Evolutionary conservation across 2,888 invertebrate genomes (phyloP).

Genomic region (Meiosimyza platycephala): DNA sequence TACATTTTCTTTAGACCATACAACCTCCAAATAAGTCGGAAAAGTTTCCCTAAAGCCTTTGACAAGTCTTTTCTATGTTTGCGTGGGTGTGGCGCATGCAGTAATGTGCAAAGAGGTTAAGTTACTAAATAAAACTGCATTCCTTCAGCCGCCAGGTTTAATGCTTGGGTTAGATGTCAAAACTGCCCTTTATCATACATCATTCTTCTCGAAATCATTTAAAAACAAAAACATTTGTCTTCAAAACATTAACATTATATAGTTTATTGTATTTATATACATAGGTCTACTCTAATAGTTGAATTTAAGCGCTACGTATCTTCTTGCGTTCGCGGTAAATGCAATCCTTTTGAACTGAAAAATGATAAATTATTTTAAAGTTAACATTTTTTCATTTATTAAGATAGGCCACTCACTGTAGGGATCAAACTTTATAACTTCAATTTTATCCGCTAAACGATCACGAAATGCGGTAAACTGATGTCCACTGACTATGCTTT

Average conservation of each 20-base stretch:
- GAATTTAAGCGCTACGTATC: slow-evolving; percentile 73
- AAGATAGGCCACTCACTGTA: slow-evolving; percentile 73
- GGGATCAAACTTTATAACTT: slow-evolving; percentile 81
- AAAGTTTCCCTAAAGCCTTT: too few relatives aligned
- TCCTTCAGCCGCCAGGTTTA: too few relatives aligned
- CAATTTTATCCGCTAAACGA: slow-evolving; percentile 82
- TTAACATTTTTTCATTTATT: slow-evolving; percentile 11
- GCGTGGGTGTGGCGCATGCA: too few relatives aligned
- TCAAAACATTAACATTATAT: background rate
- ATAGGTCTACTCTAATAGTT: background rate
- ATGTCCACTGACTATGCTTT: slow-evolving; percentile 85
- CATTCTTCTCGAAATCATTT: too few relatives aligned
- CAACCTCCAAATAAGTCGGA: too few relatives aligned
- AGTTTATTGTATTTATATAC: slow-evolving; percentile 16
- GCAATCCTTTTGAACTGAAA: slow-evolving; percentile 77
- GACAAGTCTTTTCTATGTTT: too few relatives aligned
- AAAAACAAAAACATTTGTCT: background rate
- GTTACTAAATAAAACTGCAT: too few relatives aligned
- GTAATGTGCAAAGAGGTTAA: too few relatives aligned
- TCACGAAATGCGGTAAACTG: slow-evolving; percentile 75
- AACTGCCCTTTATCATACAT: too few relatives aligned
- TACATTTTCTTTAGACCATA: too few relatives aligned
- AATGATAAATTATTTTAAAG: slow-evolving; percentile 32
- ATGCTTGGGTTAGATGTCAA: too few relatives aligned
- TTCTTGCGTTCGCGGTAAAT: slow-evolving; percentile 81